Evolutionary conservation across 1,140 invertebrate genomes (phyloP).

Genomic region (Drosophila guanche): DNA sequence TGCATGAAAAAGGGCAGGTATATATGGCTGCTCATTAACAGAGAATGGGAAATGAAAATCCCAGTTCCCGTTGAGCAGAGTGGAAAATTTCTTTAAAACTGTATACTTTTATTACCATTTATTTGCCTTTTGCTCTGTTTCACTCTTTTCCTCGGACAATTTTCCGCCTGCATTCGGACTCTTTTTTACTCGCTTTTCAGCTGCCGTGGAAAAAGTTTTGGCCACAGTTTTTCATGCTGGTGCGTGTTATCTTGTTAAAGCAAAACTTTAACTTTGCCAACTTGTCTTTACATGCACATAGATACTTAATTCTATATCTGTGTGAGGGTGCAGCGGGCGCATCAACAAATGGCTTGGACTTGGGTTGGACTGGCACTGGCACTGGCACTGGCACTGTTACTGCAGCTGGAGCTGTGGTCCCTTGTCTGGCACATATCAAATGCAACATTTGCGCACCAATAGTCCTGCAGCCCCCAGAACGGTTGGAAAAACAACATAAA

Average conservation of each 20-base stretch:
- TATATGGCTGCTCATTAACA: background rate
- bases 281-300: constrained; percentile 68
- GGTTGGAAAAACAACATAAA: constrained; percentile 77
- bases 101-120: background rate
- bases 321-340: constrained; percentile 44
- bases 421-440: constrained; percentile 79
- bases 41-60: too few relatives aligned
- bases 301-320: constrained; percentile 53
- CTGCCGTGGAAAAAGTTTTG: constrained; percentile 67
- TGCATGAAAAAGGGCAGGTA: too few relatives aligned
- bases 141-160: background rate
- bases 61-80: too few relatives aligned
- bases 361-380: constrained; percentile 29
- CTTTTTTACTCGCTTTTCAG: constrained; percentile 9
- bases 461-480: constrained; percentile 35
- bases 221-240: constrained; percentile 80
- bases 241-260: constrained; percentile 82
- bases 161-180: constrained; percentile 22
- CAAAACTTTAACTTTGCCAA: constrained; percentile 80
- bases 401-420: constrained; percentile 34
- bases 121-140: constrained; percentile 15
- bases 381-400: too few relatives aligned
- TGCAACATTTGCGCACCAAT: constrained; percentile 77
- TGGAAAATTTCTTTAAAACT: too few relatives aligned
- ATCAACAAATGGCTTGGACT: constrained; percentile 65